A percentile compares a stretch with the other conserved stretches of the same genome.
phyloP scores from a whole-genome alignment of 2,113 vertebrate genomes.

The Lampris incognitus region DNA sequence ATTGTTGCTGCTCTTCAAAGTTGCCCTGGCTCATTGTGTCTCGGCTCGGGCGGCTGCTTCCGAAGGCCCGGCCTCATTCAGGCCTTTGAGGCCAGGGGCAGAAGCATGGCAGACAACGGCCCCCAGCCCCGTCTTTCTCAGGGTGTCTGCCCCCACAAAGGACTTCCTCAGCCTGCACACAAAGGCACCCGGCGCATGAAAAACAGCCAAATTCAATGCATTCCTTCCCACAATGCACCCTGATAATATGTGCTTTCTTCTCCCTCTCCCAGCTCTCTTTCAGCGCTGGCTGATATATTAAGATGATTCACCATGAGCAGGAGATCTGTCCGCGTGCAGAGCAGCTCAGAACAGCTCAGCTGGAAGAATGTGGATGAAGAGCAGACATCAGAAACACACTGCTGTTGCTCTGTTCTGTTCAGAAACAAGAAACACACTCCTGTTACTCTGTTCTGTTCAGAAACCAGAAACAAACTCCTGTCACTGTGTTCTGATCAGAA shows the following conservation, averaged over 20 bases:
- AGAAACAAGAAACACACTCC: no score
- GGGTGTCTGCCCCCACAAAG: constrained; percentile 82
- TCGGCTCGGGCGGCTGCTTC: constrained; percentile 74
- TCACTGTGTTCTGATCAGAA: no score
- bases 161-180: constrained; percentile 79
- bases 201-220: constrained; percentile 82
- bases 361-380: neutral
- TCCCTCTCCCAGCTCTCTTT: constrained; percentile 26
- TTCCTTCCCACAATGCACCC: constrained; percentile 79
- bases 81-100: constrained; percentile 32
- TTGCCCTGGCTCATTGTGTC: constrained; percentile 75
- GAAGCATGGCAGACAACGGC: constrained; percentile 80
- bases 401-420: no score
- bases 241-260: constrained; percentile 66
- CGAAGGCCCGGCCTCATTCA: constrained; percentile 23
- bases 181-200: constrained; percentile 79
- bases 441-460: no score
- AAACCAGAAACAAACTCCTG: no score
- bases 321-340: constrained; percentile 28
- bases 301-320: constrained; percentile 55
- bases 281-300: constrained; percentile 44
- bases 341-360: neutral
- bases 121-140: constrained; percentile 79
- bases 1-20: constrained; percentile 81
- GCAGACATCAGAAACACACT: no score